Evolutionary conservation across 2,113 vertebrate species (phyloP).

Genomic region (Boulengeromyrus knoepffleri): DNA sequence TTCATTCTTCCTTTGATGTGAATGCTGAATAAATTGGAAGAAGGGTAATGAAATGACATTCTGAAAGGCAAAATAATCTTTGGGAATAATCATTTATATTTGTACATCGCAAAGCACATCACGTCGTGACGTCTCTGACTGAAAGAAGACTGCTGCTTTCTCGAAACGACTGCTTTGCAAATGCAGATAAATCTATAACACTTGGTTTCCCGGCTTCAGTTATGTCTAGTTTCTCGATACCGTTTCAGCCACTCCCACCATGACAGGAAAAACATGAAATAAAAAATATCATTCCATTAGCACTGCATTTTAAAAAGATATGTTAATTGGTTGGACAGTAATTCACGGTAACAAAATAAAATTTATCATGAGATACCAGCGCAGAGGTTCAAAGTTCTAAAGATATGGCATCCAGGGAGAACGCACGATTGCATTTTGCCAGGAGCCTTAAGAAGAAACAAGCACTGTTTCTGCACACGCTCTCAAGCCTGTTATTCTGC

Average conservation of each 20-base stretch:
- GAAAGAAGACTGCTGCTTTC: conserved; percentile 29
- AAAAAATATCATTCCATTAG: neutral
- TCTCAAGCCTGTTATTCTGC: neutral
- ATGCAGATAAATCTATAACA: conserved; percentile 10
- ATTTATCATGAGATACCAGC: neutral
- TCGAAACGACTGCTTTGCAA: neutral
- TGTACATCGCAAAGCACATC: conserved; percentile 35
- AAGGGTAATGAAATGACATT: conserved; percentile 53
- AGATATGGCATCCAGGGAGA: neutral
- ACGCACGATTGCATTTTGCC: neutral
- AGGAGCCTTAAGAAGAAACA: neutral
- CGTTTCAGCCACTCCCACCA: neutral
- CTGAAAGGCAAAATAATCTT: conserved; percentile 48
- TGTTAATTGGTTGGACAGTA: neutral
- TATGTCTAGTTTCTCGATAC: neutral
- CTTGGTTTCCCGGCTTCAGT: neutral
- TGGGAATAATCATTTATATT: conserved; percentile 48
- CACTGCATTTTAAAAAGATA: conserved; percentile 4
- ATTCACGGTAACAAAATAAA: neutral
- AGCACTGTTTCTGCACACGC: neutral
- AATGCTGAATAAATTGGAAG: conserved; percentile 56
- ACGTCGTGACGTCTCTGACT: conserved; percentile 35
- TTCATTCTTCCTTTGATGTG: conserved; percentile 59
- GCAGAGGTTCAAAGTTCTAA: neutral
- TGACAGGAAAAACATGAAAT: neutral